A percentile compares a stretch with the other conserved stretches of the same genome.
These are phyloP conservation scores for Gadus macrocephalus DNA, from an alignment of 2,113 vertebrate species.

Conservation along the genomic window DNA sequence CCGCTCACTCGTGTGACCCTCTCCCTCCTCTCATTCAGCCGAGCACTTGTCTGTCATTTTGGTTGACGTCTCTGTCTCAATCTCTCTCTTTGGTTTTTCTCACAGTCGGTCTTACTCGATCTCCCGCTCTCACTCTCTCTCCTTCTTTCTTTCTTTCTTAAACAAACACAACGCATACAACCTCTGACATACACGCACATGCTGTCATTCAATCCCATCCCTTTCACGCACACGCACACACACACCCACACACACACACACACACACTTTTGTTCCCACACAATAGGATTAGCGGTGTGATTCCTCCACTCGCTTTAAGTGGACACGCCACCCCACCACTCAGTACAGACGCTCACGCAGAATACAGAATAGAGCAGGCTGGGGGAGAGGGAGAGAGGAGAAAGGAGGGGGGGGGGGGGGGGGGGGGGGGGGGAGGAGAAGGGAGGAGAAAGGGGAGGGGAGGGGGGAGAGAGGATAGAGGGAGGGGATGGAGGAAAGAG, in stretches of 20 bases:
- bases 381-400: slow-evolving; percentile 1
- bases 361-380: slow-evolving; percentile 42
- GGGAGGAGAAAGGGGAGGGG: neutral
- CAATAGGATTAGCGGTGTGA: slow-evolving; percentile 68
- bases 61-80: no score
- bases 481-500: neutral
- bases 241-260: slow-evolving; percentile 19
- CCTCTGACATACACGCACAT: no score
- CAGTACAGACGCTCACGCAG: slow-evolving; percentile 43
- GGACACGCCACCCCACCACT: slow-evolving; percentile 65
- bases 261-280: slow-evolving; percentile 49
- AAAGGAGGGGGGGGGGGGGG: neutral
- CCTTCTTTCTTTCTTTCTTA: neutral
- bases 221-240: slow-evolving; percentile 11
- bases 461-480: slow-evolving; percentile 4
- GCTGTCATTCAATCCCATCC: slow-evolving; percentile 23
- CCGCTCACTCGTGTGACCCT: neutral
- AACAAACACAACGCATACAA: slow-evolving; percentile 14
- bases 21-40: neutral
- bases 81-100: neutral
- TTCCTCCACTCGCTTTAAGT: slow-evolving; percentile 63
- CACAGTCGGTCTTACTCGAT: neutral
- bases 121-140: slow-evolving; percentile 22
- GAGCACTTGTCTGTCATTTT: no score
- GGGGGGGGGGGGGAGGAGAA: neutral